These are phyloP conservation scores for Orthonyx spaldingii DNA, from an alignment of 2,113 vertebrate genomes.

Conservation along the genomic window DNA sequence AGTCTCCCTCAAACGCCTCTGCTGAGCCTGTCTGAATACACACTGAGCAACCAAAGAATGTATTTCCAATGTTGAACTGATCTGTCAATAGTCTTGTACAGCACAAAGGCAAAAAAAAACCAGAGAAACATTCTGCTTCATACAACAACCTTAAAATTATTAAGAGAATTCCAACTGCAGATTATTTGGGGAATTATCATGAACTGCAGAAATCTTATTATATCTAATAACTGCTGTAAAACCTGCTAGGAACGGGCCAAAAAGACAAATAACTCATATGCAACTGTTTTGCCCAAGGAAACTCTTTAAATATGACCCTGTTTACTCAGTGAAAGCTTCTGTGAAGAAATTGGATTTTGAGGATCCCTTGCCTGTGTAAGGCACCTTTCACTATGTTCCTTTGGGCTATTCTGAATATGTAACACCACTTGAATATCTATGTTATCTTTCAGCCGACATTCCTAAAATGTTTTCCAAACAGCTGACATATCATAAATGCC, in stretches of 20 bases:
- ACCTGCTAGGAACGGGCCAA: background rate
- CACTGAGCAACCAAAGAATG: background rate
- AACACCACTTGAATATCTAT: slow-evolving; percentile 16
- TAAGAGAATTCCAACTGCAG: background rate
- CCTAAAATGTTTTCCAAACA: slow-evolving; percentile 38
- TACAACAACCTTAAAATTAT: background rate
- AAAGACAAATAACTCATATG: background rate
- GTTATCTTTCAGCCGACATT: slow-evolving; percentile 42
- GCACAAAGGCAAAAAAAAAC: background rate
- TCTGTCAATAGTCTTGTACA: background rate
- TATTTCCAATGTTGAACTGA: background rate
- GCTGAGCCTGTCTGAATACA: background rate
- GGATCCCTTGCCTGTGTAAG: background rate
- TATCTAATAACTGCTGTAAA: background rate
- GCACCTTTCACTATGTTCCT: background rate
- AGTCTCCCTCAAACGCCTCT: background rate
- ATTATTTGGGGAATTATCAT: background rate
- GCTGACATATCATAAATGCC: slow-evolving; percentile 40
- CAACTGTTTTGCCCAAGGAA: background rate
- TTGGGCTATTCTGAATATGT: slow-evolving; percentile 33
- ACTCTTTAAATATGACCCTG: background rate
- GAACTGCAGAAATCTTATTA: background rate
- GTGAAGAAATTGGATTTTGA: background rate
- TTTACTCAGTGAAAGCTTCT: slow-evolving; percentile 10
- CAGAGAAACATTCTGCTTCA: background rate